Evolutionary conservation across 2,797 vertebrate genomes (phyloP), one percentile per base, ranked within the genome.

Genomic region (Karalla daura): DNA sequence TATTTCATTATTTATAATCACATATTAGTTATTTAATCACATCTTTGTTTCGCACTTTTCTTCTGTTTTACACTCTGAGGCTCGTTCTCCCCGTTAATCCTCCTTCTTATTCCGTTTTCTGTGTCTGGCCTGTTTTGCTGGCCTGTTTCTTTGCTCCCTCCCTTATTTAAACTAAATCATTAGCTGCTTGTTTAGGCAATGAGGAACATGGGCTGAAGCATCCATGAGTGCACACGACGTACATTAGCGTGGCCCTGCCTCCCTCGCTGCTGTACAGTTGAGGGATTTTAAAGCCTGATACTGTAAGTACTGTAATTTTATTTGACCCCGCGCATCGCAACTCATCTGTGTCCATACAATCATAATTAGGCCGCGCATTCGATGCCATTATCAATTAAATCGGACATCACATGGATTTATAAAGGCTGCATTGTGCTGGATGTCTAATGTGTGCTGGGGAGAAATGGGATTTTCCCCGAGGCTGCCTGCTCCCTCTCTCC

Each of bases 111-210:
- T 78, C 50, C 68, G 56, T 76, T 73, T 67, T 45, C 73, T 80
- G 51, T 15, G 8, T 78, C 54, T 68, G n/a, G n/a, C n/a, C n/a
- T n/a, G n/a, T n/a, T n/a, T n/a, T n/a, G 28, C 62, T 79, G 60
- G 63, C 41, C 49, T 52, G 25, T 60, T 58, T 69, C n/a, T n/a
- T n/a, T n/a, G n/a, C n/a, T n/a, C n/a, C n/a, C n/a, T 39, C 18
- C 33, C 20, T 17, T 14, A 23, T 74, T 75, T 55, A 81, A 63
- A 80, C 81, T 4, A 78, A 78, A 72, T 78, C 76, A 79, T 85
- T 83, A 86, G 60, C 65, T 77, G 65, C 78, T 76, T 75, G 13
- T 62, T 85, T 79, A 61, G 58, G 50, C 63, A 70, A 68, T 78
- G 54, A 70, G 71, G 55, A 41, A 51, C 50, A 46, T 46, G 17